Conservation (phyloP, 2,113 vertebrate species). For the Odobenus rosmarus region DNA sequence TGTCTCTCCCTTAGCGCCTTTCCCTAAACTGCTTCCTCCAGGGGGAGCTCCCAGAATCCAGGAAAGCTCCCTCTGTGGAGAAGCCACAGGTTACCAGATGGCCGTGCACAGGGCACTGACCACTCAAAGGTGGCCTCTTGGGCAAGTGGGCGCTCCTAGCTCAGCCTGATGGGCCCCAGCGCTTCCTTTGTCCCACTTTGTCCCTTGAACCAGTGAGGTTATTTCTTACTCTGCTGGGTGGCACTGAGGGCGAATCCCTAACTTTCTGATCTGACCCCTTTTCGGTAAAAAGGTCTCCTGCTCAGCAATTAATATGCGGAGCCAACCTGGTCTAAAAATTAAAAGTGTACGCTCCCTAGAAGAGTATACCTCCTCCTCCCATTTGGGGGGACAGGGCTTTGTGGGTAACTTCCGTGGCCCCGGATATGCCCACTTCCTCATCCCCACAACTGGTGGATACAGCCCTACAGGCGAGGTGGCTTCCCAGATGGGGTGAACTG, state of each 20-base stretch:
- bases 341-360: fast-evolving
- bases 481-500: not conserved
- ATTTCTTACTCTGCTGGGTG: not conserved
- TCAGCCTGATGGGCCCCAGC: not conserved
- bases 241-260: not conserved
- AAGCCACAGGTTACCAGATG: not conserved
- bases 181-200: not conserved
- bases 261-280: not conserved
- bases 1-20: not conserved
- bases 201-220: not conserved
- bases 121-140: not conserved
- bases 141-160: not conserved
- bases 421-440: not conserved
- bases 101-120: not conserved
- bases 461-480: not conserved
- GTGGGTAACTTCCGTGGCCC: not conserved
- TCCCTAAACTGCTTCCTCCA: not conserved
- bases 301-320: not conserved
- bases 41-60: not conserved
- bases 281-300: not conserved
- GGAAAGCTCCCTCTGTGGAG: not conserved
- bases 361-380: not conserved
- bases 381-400: not conserved
- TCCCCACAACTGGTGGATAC: not conserved
- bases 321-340: too few relatives aligned